A percentile compares a stretch with the other conserved stretches of the same genome.
Conservation (phyloP, 1,140 invertebrate genomes). For the Philotrypesis tridentata region DNA sequence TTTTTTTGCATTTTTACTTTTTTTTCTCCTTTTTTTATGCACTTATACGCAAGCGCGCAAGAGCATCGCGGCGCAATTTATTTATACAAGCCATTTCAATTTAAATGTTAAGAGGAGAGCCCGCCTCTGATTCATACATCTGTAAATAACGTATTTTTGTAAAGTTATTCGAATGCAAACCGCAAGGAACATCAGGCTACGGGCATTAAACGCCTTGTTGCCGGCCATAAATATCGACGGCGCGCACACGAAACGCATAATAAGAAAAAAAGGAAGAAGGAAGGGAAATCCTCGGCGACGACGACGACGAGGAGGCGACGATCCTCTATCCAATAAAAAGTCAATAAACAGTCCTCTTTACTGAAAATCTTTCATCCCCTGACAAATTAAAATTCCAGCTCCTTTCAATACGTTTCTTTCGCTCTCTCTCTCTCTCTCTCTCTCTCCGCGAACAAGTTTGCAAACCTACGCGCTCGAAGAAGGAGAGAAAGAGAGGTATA, state of each 20-base stretch:
- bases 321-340: constrained; percentile 55
- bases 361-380: constrained; percentile 47
- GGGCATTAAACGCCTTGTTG: constrained; percentile 25
- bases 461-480: constrained; percentile 10
- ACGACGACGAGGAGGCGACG: not conserved
- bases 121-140: constrained; percentile 10
- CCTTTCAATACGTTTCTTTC: constrained; percentile 2
- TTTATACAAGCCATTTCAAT: not conserved
- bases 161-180: constrained; percentile 30
- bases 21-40: not conserved
- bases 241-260: not conserved
- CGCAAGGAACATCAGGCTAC: constrained; percentile 4
- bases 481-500: not conserved
- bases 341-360: constrained; percentile 52
- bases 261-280: not conserved
- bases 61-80: not conserved
- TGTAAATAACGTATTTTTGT: constrained; percentile 34
- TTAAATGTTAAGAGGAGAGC: constrained; percentile 9
- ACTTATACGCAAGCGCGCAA: not conserved
- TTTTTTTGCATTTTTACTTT: too few relatives aligned
- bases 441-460: constrained; percentile 32
- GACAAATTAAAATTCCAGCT: constrained; percentile 50
- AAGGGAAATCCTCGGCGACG: not conserved
- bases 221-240: constrained; percentile 36
- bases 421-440: not conserved